Base-by-base conservation (phyloP, 2,113 vertebrate species). In the Condylura cristata region DNA sequence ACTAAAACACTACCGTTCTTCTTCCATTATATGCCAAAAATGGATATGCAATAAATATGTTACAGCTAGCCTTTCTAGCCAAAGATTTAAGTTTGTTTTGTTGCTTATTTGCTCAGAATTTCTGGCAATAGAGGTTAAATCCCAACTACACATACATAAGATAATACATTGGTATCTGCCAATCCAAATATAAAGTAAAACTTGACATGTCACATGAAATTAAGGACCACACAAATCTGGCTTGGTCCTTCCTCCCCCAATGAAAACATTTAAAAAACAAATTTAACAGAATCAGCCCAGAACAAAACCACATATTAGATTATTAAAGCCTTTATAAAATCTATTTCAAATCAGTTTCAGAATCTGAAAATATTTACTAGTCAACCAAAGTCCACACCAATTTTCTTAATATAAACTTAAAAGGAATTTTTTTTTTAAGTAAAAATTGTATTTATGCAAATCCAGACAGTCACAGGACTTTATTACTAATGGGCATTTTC, bases 401-500 rank as follows among this genome's bases (percentile, higher is more conserved):
- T 60, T 91, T 89, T 70, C 41, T 90, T 88, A 82, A 92, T 44
- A 66, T 86, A 90, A 93, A 91, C 22, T 70, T 48, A 93, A 96
- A 80, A 94, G 89, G n/a, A 90, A 89, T 10, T 61, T 56, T 82
- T 85, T 86, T 91, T 93, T 34, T 68, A 96, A 95, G 34, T 95
- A 93, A 96, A 95, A 97, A 92, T 41, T 95, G 34, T 53, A 71
- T 76, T 95, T 97, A 91, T 96, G 76, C 68, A 97, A 92, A 80
- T 70, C 81, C 37, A 96, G 71, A 82, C 72, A 95, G 48, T 90
- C 95, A 97, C 74, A 95, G 11, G 48, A 79, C 4, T 79, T 97
- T 95, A 93, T 68, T 93, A 91, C 41, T 88, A 90, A 6, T 78
- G 80, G 85, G 81, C 60, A 96, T 96, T 87, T 93, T 83, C 84